These are phyloP conservation scores for Antigone vipio DNA, from an alignment of 2,113 vertebrate species.

Conservation along the genomic window DNA sequence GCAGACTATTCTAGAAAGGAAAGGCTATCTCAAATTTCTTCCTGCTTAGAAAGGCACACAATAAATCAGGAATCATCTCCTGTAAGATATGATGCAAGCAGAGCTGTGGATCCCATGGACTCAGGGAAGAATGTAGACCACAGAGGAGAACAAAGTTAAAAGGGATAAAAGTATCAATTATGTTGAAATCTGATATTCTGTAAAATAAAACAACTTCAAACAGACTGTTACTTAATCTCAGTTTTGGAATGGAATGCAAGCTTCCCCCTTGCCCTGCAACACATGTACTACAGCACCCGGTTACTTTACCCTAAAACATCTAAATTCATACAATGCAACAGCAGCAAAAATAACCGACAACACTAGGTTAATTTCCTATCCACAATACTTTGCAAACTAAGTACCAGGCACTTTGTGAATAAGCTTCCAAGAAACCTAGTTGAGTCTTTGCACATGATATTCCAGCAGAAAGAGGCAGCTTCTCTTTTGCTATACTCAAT, in stretches of 20 bases:
- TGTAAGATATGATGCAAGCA: not conserved
- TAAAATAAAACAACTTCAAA: slow-evolving; percentile 43
- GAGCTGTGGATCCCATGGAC: not conserved
- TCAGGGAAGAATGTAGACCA: slow-evolving; percentile 19
- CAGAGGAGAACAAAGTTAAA: slow-evolving; percentile 30
- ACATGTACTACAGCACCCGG: not conserved
- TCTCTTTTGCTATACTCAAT: not conserved
- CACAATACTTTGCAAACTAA: not conserved
- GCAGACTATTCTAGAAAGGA: not conserved
- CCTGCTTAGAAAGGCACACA: not conserved
- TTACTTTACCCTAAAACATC: not conserved
- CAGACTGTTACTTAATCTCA: slow-evolving; percentile 19
- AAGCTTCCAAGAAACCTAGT: not conserved
- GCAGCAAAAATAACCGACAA: not conserved
- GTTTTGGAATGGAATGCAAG: slow-evolving; percentile 12
- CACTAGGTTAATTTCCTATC: not conserved
- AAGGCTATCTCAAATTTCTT: not conserved
- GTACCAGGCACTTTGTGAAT: not conserved
- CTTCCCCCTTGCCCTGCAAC: not conserved
- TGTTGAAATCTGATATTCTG: slow-evolving; percentile 31
- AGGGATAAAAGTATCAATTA: slow-evolving; percentile 25
- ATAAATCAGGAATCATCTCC: not conserved
- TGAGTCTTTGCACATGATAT: not conserved
- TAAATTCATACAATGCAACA: not conserved
- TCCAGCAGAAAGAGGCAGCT: not conserved